Conservation (phyloP, 2,797 vertebrate genomes). For the Gymnoscopelus braueri region DNA sequence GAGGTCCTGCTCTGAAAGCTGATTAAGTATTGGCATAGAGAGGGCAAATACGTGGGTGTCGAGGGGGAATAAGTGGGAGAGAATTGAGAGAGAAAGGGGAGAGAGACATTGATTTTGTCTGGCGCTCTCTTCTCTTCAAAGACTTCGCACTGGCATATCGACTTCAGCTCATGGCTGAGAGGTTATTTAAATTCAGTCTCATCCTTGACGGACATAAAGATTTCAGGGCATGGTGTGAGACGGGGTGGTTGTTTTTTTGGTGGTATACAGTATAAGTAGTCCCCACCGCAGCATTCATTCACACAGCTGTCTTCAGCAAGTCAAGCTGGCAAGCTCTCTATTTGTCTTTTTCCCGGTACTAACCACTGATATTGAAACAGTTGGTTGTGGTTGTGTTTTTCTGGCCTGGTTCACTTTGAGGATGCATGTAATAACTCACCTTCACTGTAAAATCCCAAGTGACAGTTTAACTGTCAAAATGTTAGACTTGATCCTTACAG, state of each 20-base stretch:
- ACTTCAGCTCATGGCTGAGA: constrained; percentile 30
- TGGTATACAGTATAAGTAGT: not conserved
- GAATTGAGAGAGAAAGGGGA: constrained; percentile 5
- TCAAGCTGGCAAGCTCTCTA: too few relatives aligned
- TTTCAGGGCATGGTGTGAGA: not conserved
- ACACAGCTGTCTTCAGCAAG: too few relatives aligned
- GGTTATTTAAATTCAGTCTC: constrained; percentile 19
- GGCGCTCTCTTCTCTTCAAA: constrained; percentile 54
- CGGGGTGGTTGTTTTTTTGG: not conserved
- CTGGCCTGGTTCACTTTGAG: too few relatives aligned
- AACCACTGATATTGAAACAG: too few relatives aligned
- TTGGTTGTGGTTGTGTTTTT: too few relatives aligned
- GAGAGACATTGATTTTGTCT: constrained; percentile 52
- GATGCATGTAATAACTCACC: too few relatives aligned
- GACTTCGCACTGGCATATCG: constrained; percentile 35
- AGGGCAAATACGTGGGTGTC: not conserved
- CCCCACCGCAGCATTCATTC: too few relatives aligned
- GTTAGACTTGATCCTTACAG: too few relatives aligned
- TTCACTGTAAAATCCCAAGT: too few relatives aligned
- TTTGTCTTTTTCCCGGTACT: too few relatives aligned
- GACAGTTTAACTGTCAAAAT: too few relatives aligned
- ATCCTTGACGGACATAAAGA: constrained; percentile 2
- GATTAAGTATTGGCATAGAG: constrained; percentile 15
- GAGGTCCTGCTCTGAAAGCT: constrained; percentile 12
- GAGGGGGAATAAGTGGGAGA: constrained; percentile 6